Conservation (phyloP, 2,888 invertebrate species). For the Unio delphinus region DNA sequence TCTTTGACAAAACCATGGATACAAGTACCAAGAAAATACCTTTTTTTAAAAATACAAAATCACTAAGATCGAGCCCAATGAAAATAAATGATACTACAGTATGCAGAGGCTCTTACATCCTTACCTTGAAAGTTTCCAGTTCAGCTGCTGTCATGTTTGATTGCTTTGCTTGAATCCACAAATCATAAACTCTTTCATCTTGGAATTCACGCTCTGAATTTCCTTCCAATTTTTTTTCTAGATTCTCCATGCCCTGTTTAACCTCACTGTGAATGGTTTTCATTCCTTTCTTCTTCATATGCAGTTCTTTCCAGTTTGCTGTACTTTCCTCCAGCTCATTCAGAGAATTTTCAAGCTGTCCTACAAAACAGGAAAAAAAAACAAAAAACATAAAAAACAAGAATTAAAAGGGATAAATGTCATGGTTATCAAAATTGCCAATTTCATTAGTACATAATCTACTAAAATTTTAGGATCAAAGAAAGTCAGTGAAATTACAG, state of each 20-base stretch:
- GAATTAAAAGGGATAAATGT: too few relatives aligned
- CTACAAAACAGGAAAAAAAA: conserved; percentile 6
- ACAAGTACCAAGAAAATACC: too few relatives aligned
- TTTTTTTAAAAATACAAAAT: too few relatives aligned
- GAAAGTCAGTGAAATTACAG: too few relatives aligned
- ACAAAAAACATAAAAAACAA: too few relatives aligned
- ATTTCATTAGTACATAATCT: too few relatives aligned
- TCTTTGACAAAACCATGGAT: too few relatives aligned
- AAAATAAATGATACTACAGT: too few relatives aligned
- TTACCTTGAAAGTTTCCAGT: conserved; percentile 85
- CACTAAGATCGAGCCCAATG: too few relatives aligned
- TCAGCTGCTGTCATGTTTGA: conserved; percentile 87
- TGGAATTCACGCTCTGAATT: conserved; percentile 81
- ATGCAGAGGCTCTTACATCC: neutral
- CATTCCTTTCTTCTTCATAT: conserved; percentile 25
- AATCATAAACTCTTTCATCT: conserved; percentile 90
- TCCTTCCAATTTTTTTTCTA: conserved; percentile 38
- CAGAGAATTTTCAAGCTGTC: conserved; percentile 11
- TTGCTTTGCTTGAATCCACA: conserved; percentile 87
- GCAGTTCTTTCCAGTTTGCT: conserved; percentile 11
- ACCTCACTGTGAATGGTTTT: conserved; percentile 32
- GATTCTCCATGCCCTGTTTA: conserved; percentile 78
- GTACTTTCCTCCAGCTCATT: too few relatives aligned
- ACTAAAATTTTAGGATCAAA: too few relatives aligned
- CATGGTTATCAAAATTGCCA: too few relatives aligned